These are phyloP conservation scores for Spea multiplicata DNA, from an alignment of 2,113 vertebrate species.

Conservation along the genomic window DNA sequence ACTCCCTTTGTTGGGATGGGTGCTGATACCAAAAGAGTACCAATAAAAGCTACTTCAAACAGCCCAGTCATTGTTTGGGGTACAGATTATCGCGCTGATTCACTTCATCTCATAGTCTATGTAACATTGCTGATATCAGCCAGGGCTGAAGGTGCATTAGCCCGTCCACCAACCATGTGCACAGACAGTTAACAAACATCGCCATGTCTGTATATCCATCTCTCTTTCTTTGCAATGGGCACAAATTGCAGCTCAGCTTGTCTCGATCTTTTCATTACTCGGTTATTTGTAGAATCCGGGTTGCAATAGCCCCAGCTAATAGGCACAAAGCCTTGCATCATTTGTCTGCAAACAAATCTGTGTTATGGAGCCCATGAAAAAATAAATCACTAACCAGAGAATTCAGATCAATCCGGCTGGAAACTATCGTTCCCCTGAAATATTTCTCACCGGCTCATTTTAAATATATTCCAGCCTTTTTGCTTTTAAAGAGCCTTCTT, in stretches of 20 bases:
- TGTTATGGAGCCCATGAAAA: conserved; percentile 58
- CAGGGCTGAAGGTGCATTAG: background rate
- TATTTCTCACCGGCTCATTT: conserved; percentile 59
- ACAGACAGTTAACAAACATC: conserved; percentile 16
- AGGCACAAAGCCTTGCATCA: conserved; percentile 53
- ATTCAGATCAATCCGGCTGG: conserved; percentile 65
- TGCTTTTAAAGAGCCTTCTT: conserved; percentile 30
- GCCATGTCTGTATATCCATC: conserved; percentile 4
- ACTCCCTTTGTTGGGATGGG: no score
- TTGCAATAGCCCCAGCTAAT: conserved; percentile 58
- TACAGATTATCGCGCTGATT: no score
- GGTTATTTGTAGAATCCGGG: conserved; percentile 58
- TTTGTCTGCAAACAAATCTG: conserved; percentile 47
- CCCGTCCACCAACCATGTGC: background rate
- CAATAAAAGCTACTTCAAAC: no score
- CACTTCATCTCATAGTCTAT: conserved; percentile 43
- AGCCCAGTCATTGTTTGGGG: no score
- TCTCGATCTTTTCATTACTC: conserved; percentile 43
- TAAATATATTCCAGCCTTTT: conserved; percentile 59
- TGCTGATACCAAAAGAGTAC: no score
- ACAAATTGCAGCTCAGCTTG: conserved; percentile 38
- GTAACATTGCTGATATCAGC: background rate
- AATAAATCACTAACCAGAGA: conserved; percentile 61
- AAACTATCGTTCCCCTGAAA: conserved; percentile 64
- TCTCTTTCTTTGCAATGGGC: conserved; percentile 9